phyloP scores from a whole-genome alignment of 2,113 vertebrate species.

The Macquaria ambigua region DNA sequence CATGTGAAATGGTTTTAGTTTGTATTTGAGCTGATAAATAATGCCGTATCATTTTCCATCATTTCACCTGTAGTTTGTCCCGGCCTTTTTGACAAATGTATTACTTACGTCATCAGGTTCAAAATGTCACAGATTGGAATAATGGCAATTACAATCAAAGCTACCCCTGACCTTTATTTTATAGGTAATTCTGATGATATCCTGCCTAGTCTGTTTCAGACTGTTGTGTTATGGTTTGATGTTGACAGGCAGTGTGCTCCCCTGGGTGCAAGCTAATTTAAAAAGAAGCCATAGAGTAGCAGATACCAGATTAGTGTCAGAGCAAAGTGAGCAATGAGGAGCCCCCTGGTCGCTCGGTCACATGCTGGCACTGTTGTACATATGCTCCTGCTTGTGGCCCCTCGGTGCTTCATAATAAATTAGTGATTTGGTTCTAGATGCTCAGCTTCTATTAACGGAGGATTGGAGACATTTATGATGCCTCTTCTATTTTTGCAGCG shows the following conservation, averaged over 20 bases:
- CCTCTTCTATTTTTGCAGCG: constrained; percentile 12
- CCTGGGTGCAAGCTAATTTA: constrained; percentile 72
- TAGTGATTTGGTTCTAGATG: constrained; percentile 36
- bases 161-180: constrained; percentile 3
- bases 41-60: not conserved
- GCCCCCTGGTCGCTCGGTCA: constrained; percentile 58
- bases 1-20: not conserved
- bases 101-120: constrained; percentile 6
- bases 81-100: not conserved
- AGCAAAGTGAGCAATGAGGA: constrained; percentile 75
- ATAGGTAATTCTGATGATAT: constrained; percentile 41
- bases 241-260: constrained; percentile 65
- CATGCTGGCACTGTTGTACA: constrained; percentile 59
- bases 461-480: constrained; percentile 31
- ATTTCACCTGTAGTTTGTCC: not conserved
- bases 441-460: constrained; percentile 52
- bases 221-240: constrained; percentile 62
- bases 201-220: constrained; percentile 55
- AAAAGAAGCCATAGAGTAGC: constrained; percentile 69
- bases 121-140: constrained; percentile 23
- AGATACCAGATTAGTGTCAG: constrained; percentile 79
- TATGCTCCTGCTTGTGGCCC: constrained; percentile 41
- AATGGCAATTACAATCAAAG: constrained; percentile 41
- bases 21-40: not conserved
- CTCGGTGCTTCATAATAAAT: constrained; percentile 49